phyloP scores from a whole-genome alignment of 92 coral and sea anemone species.

The Palythoa caribaeorum region DNA sequence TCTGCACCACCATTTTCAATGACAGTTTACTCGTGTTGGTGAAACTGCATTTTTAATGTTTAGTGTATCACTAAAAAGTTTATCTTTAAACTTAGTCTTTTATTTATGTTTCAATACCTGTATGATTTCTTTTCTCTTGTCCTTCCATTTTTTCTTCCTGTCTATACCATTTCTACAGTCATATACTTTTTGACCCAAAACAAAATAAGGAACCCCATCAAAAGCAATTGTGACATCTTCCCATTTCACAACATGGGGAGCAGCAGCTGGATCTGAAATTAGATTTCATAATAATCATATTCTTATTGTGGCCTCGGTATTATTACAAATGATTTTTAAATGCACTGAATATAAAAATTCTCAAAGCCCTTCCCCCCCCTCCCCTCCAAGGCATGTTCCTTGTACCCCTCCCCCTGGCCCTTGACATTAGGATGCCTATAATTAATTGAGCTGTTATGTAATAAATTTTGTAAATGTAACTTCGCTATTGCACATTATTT shows the following conservation, averaged over 20 bases:
- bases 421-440: background rate
- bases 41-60: background rate
- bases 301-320: background rate
- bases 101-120: background rate
- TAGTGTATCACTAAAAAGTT: background rate
- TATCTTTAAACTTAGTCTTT: background rate
- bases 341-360: background rate
- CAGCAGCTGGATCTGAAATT: constrained; percentile 25
- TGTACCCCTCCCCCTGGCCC: background rate
- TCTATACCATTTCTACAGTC: constrained; percentile 10
- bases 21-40: background rate
- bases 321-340: background rate
- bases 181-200: background rate
- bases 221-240: constrained; percentile 25
- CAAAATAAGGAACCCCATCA: constrained; percentile 23
- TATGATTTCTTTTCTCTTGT: background rate
- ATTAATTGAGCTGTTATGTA: constrained; percentile 5
- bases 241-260: constrained; percentile 21
- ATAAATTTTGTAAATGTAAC: background rate
- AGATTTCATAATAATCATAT: background rate
- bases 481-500: background rate
- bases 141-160: constrained; percentile 2
- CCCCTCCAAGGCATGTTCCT: background rate
- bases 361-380: background rate
- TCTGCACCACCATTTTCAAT: background rate